Evolutionary conservation across 2,113 vertebrate species (phyloP), one percentile per base, ranked within the genome.

Genomic region (Paracanthobrama guichenoti): DNA sequence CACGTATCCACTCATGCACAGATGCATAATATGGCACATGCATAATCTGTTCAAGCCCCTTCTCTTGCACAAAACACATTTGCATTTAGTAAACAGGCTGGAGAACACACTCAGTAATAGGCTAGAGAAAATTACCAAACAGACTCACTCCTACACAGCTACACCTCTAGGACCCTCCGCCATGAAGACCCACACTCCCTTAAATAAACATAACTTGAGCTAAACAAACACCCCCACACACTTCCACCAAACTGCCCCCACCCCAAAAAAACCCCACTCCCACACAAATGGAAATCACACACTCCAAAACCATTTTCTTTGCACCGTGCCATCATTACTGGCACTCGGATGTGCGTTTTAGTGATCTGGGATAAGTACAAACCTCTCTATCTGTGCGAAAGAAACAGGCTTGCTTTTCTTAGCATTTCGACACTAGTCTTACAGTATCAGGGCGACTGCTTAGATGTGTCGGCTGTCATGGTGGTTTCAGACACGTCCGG

Each of bases 191-290:
- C n/a, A 79, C 42, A 80, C 78, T 50, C 60, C 78, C 78, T 67
- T 66, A 50, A 80, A 67, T 80, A 64, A 80, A 80, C 60, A 80
- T 80, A 80, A 31, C 78, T 66, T 6, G 11, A 50, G 60, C 42
- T 67, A 80, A 80, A 80, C 44, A 66, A 80, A 39, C 78, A 20
- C 60, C 59, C 78, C 13, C 7, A 31, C 59, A 39, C 24, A 3
- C 42, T 8, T 60, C 35, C 11, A 2, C 26, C 62, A 55, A 20
- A 7, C 13, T 18, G 35, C 22, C 39, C 20, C 35, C 48, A 24
- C 28, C 35, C 50, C 72, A 83, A 75, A 78, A n/a, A n/a, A n/a
- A n/a, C n/a, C n/a, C n/a, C 31, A 85, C 78, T 62, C 84, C 71
- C 55, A 66, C 78, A 77, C 73, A 67, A 75, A 31, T 75, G 46